A percentile compares a stretch with the other conserved stretches of the same genome.
Evolutionary conservation across 2,888 invertebrate genomes (phyloP).

Genomic region (Agrilus biguttatus): DNA sequence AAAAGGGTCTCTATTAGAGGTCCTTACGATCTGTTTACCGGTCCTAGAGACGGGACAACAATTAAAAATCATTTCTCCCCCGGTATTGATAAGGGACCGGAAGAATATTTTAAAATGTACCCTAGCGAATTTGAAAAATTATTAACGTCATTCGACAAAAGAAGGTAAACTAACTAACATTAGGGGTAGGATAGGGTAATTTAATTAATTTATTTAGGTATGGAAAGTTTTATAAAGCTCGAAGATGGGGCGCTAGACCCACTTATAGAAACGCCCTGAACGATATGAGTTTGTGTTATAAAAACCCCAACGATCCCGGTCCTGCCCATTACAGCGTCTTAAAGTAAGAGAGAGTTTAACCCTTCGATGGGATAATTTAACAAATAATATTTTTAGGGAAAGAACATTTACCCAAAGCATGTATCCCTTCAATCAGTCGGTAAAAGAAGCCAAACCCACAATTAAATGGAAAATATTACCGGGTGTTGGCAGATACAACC

Average conservation of each 20-base stretch:
- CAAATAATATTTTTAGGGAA: constrained; percentile 5
- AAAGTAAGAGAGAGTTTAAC: constrained; percentile 2
- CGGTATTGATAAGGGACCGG: constrained; percentile 14
- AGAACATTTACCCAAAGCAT: constrained; percentile 7
- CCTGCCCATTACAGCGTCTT: constrained; percentile 32
- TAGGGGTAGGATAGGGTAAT: background rate
- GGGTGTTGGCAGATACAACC: constrained; percentile 25
- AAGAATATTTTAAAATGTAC: constrained; percentile 19
- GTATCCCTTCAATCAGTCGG: constrained; percentile 21
- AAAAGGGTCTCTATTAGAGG: constrained; percentile 22
- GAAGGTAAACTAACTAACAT: background rate
- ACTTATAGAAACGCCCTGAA: constrained; percentile 34
- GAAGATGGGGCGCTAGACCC: constrained; percentile 26
- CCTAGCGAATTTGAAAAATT: constrained; percentile 20
- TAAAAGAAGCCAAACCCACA: constrained; percentile 16
- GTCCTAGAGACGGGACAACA: constrained; percentile 33
- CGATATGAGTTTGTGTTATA: constrained; percentile 35
- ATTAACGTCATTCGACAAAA: constrained; percentile 8
- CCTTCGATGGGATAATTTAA: background rate
- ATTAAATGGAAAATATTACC: constrained; percentile 22
- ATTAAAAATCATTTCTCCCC: constrained; percentile 39
- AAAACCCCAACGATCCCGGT: constrained; percentile 36
- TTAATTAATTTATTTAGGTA: constrained; percentile 8
- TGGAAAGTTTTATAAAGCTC: constrained; percentile 21
- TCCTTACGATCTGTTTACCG: constrained; percentile 32